Evolutionary conservation across 92 coral and sea anemone genomes (phyloP).

Genomic region (Metridium senile): DNA sequence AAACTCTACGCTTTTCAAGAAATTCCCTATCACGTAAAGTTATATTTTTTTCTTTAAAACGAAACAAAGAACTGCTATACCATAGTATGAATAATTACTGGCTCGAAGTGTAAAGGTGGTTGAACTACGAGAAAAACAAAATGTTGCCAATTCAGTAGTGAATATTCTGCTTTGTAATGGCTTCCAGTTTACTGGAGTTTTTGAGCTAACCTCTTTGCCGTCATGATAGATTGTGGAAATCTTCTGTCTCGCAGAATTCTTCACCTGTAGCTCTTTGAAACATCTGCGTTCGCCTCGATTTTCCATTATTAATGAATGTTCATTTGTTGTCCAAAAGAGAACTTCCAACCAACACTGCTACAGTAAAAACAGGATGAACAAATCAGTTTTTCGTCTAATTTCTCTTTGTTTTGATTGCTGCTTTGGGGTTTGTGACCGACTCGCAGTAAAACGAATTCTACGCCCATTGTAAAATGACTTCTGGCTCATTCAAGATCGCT

Average conservation of each 20-base stretch:
- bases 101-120: conserved; percentile 66
- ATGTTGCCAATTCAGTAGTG: conserved; percentile 26
- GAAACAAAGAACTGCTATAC: conserved; percentile 77
- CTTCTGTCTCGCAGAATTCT: conserved; percentile 51
- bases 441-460: conserved; percentile 10
- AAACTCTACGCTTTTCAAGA: not conserved
- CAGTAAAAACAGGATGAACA: conserved; percentile 8
- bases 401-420: not conserved
- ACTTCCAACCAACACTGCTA: conserved; percentile 47
- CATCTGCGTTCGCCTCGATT: conserved; percentile 93
- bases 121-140: conserved; percentile 60
- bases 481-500: conserved; percentile 47
- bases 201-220: conserved; percentile 23
- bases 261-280: conserved; percentile 74
- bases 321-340: conserved; percentile 89
- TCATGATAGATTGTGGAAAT: conserved; percentile 33
- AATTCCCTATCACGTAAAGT: conserved; percentile 24
- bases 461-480: conserved; percentile 30
- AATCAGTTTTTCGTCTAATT: conserved; percentile 5
- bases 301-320: conserved; percentile 98
- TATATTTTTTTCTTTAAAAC: conserved; percentile 51
- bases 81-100: conserved; percentile 83
- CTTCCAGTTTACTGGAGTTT: conserved; percentile 30
- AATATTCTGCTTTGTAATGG: conserved; percentile 4
- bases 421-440: not conserved